Evolutionary conservation across 2,113 vertebrate species (phyloP).

Genomic region (Callopanchax toddi): DNA sequence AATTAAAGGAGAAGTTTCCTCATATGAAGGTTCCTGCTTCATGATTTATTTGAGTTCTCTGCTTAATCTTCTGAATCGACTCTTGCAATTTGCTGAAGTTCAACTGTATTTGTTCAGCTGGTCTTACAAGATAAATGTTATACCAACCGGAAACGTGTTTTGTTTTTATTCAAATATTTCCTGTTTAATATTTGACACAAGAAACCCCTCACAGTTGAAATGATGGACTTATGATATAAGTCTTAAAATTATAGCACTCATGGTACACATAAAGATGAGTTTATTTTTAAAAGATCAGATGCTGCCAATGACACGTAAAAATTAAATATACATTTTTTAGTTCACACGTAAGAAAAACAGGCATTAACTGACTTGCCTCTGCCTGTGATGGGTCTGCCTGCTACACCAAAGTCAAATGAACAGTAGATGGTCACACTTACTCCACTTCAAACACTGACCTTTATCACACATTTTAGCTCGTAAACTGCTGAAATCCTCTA

Average conservation of each 20-base stretch:
- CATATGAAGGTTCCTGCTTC: constrained; percentile 66
- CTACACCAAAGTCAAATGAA: constrained; percentile 23
- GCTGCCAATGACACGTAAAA: constrained; percentile 43
- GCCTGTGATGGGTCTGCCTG: constrained; percentile 14
- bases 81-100: background rate
- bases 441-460: constrained; percentile 24
- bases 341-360: constrained; percentile 27
- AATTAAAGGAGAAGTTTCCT: constrained; percentile 81
- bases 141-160: background rate
- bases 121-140: constrained; percentile 29
- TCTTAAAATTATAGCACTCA: constrained; percentile 29
- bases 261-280: constrained; percentile 21
- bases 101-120: constrained; percentile 16
- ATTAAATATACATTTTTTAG: constrained; percentile 66
- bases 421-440: constrained; percentile 19
- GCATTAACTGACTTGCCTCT: constrained; percentile 2
- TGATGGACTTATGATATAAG: background rate
- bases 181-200: background rate
- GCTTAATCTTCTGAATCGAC: background rate
- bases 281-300: constrained; percentile 62
- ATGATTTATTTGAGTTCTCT: constrained; percentile 22
- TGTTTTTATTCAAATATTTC: background rate
- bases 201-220: background rate
- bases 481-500: constrained; percentile 17
- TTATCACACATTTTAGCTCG: background rate